Evolutionary conservation across 2,888 invertebrate genomes (phyloP), one percentile per base, ranked within the genome.

Genomic region (Chrysopilus asiliformis): DNA sequence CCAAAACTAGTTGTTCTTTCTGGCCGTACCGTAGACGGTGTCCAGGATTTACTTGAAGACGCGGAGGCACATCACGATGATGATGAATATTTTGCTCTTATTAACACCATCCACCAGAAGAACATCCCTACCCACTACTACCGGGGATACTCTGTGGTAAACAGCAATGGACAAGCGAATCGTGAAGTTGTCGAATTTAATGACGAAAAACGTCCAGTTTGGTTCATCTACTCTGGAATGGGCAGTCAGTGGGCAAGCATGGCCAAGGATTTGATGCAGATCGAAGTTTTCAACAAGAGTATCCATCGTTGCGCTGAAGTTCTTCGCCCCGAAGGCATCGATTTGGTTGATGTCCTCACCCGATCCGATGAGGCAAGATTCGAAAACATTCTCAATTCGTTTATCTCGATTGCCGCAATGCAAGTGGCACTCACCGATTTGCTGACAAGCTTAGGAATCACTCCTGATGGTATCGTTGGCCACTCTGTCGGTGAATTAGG

Each of bases 221-320:
- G 94, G 89, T 97, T 76, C 63, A 74, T 97, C 44, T 97, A 91
- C 67, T 83, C 93, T 30, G 98, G 98, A 41, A 97, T 98, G 97
- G 97, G 97, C 10, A 82, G 87, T 27, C 97, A 97, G 66, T 97
- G 95, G 95, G 72, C 84, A 32, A 90, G 89, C 51, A 97, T 97
- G 95, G 94, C 80, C 10, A 78, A 78, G 54, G 74, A 80, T 40
- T 70, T 98, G 47, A 79, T 95, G 76, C 65, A 70, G 43, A 67
- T 97, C 44, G 85, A 89, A 36, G 65, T 69, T 2, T 95, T 95
- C 67, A 77, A 76, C 43, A 71, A 74, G 36, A 81, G 86, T 39
- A 74, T 97, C 46, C 67, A 72, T 46, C 75, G 75, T 43, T 80
- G 82, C 45, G 79, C 85, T 5, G 77, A 77, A 32, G 76, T 79